phyloP scores from a whole-genome alignment of 2,797 vertebrate genomes.

The Lycodopsis pacificus region DNA sequence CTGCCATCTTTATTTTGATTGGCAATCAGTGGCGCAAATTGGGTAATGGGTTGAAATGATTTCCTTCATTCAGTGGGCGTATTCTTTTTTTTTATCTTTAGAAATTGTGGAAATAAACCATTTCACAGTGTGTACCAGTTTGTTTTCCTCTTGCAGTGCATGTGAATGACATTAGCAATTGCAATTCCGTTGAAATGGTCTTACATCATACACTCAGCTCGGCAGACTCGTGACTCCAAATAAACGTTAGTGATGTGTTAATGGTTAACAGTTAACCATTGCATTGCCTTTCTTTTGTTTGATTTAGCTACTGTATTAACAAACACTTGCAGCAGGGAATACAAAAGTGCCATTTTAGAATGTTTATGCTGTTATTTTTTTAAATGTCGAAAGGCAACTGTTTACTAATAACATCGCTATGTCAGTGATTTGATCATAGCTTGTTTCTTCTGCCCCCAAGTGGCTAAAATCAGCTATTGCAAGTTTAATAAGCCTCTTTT shows the following conservation, averaged over 20 bases:
- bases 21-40: not conserved
- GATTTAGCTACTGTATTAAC: not conserved
- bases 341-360: not conserved
- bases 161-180: no score
- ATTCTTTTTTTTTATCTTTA: not conserved
- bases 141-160: no score
- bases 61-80: not conserved
- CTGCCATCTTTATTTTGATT: constrained; percentile 14
- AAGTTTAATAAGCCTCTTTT: not conserved
- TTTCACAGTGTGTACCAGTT: no score
- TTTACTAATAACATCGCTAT: not conserved
- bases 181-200: no score
- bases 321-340: not conserved
- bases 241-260: not conserved
- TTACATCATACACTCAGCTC: no score
- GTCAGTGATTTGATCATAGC: not conserved
- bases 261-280: no score
- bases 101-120: not conserved
- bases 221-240: not conserved
- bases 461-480: not conserved
- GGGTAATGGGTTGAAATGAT: not conserved
- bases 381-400: not conserved
- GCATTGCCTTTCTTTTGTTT: no score
- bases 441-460: constrained; percentile 11
- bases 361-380: not conserved